phyloP scores from a whole-genome alignment of 1,140 invertebrate genomes.

The Tetragonula clypearis region DNA sequence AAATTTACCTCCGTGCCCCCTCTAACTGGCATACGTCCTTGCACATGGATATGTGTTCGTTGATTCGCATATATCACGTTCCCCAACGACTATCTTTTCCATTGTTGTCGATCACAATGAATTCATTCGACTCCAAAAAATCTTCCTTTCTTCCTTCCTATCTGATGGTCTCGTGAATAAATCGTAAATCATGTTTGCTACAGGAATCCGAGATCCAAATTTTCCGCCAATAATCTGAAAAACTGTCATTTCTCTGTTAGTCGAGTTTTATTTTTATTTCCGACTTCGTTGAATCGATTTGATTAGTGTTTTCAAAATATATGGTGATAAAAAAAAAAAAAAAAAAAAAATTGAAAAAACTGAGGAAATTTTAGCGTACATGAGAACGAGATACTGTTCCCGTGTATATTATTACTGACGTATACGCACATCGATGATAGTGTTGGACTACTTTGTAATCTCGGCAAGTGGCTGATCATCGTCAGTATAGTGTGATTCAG shows the following conservation, averaged over 20 bases:
- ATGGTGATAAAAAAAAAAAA: fast-evolving
- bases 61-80: conserved; percentile 3
- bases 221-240: not conserved
- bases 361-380: not conserved
- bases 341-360: not conserved
- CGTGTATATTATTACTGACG: not conserved
- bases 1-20: not conserved
- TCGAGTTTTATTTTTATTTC: not conserved
- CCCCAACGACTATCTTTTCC: not conserved
- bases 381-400: not conserved
- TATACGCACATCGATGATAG: too few relatives aligned
- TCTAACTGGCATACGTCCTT: not conserved
- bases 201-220: not conserved
- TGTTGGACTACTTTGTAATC: not conserved
- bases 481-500: conserved; percentile 4
- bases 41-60: not conserved
- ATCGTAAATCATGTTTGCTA: not conserved
- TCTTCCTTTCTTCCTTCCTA: too few relatives aligned
- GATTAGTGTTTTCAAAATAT: not conserved
- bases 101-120: not conserved
- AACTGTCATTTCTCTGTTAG: too few relatives aligned
- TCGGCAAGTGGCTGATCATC: not conserved
- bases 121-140: conserved; percentile 6
- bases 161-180: not conserved
- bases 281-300: not conserved